phyloP scores from a whole-genome alignment of 2,113 vertebrate species.

The Sylvietta virens region DNA sequence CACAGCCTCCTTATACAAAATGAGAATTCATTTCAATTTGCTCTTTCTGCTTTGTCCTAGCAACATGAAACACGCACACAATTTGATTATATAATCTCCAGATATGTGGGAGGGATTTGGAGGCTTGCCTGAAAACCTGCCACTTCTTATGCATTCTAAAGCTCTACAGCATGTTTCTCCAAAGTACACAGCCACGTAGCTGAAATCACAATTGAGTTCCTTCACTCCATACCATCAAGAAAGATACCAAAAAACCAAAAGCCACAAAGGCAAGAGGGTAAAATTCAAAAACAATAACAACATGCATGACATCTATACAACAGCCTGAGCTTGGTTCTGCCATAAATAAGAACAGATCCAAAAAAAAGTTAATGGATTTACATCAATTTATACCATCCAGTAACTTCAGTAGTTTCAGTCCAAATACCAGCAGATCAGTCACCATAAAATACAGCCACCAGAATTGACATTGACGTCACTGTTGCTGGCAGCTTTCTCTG shows the following conservation, averaged over 20 bases:
- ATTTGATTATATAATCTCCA: slow-evolving; percentile 37
- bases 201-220: not conserved
- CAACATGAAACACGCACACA: not conserved
- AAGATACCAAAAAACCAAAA: not conserved
- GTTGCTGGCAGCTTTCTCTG: not conserved
- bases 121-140: slow-evolving; percentile 19
- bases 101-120: not conserved
- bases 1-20: not conserved
- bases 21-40: not conserved
- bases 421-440: slow-evolving; percentile 7
- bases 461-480: not conserved
- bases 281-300: not conserved
- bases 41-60: slow-evolving; percentile 36
- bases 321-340: not conserved
- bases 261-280: not conserved
- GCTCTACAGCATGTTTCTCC: not conserved
- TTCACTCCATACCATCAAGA: not conserved
- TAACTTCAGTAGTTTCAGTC: not conserved
- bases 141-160: not conserved
- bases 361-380: not conserved
- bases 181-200: not conserved
- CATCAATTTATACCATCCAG: not conserved
- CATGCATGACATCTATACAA: not conserved
- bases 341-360: not conserved
- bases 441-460: not conserved